A percentile compares a stretch with the other conserved stretches of the same genome.
Conservation (phyloP, 2,113 vertebrate species). For the Dipodomys spectabilis region DNA sequence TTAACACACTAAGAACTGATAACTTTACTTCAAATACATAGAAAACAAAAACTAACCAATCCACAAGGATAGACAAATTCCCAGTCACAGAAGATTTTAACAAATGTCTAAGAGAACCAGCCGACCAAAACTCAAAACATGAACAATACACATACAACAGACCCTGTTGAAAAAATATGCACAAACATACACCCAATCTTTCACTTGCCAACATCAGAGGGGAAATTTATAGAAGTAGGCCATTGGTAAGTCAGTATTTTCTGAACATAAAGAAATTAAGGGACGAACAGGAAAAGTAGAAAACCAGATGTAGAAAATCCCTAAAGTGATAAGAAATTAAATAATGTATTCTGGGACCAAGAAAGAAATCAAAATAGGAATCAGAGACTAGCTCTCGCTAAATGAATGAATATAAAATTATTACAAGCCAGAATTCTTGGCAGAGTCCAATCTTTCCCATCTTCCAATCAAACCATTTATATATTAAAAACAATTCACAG, state of each 20-base stretch:
- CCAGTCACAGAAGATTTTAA: background rate
- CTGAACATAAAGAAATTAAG: slow-evolving; percentile 12
- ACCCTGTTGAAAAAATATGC: too few species aligned
- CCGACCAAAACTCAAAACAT: background rate
- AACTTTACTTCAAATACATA: background rate
- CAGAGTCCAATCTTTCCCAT: background rate
- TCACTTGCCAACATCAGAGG: background rate
- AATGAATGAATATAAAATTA: background rate
- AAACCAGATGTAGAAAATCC: background rate
- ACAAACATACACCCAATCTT: background rate
- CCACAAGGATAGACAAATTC: background rate
- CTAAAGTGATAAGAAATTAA: background rate
- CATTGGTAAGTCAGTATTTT: background rate
- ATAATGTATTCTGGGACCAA: background rate
- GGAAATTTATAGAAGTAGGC: background rate
- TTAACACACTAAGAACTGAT: background rate
- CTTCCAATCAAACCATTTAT: background rate
- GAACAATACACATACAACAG: background rate
- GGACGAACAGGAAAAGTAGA: background rate
- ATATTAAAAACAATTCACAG: background rate
- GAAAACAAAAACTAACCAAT: background rate
- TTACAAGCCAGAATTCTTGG: background rate
- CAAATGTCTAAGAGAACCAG: background rate
- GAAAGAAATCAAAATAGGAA: slow-evolving; percentile 16
- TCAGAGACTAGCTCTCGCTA: background rate